Conservation (phyloP, 2,888 invertebrate species). For the Cephus runcator region DNA sequence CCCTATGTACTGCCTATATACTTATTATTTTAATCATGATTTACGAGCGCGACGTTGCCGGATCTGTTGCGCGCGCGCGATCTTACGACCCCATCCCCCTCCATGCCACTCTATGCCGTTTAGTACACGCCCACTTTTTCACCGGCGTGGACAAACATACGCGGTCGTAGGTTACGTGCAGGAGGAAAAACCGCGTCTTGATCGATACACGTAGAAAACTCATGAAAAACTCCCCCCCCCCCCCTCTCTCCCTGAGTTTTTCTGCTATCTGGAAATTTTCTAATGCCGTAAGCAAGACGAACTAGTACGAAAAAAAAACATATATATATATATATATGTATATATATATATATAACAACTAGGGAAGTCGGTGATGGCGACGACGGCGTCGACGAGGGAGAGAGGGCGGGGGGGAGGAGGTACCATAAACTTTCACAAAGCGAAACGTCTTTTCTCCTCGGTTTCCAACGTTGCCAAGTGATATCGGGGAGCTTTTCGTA, state of each 20-base stretch:
- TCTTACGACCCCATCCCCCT: too few species aligned
- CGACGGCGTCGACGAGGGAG: background rate
- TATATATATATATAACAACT: too few species aligned
- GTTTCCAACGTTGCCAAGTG: background rate
- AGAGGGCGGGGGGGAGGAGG: background rate
- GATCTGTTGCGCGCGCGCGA: conserved; percentile 23
- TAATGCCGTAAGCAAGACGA: background rate
- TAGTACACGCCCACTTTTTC: conserved; percentile 1
- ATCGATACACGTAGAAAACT: conserved; percentile 19
- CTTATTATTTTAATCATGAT: conserved; percentile 65
- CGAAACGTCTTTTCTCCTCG: background rate
- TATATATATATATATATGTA: background rate
- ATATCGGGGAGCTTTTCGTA: background rate
- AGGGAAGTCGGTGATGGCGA: too few species aligned
- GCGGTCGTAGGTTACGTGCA: background rate
- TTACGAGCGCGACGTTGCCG: conserved; percentile 61
- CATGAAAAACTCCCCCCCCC: too few species aligned
- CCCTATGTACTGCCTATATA: conserved; percentile 57
- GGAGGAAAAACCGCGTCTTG: conserved; percentile 26
- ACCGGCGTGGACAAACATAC: too few species aligned
- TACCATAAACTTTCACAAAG: background rate
- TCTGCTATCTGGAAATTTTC: too few species aligned
- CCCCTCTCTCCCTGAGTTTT: too few species aligned
- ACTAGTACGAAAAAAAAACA: conserved; percentile 10
- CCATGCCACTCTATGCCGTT: too few species aligned